phyloP scores from a whole-genome alignment of 2,888 invertebrate genomes.

The Ferdinandea cuprea region DNA sequence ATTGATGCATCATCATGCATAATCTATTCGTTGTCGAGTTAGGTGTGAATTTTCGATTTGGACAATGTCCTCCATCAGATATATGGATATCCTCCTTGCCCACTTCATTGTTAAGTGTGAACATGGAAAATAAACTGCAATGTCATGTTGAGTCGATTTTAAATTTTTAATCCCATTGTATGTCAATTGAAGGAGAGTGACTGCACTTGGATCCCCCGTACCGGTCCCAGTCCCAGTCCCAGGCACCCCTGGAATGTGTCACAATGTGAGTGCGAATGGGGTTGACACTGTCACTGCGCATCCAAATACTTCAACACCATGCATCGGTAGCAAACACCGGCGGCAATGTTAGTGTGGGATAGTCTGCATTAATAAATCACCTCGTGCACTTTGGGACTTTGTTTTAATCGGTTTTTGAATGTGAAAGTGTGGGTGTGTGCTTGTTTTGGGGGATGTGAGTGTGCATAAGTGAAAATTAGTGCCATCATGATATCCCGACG shows the following conservation, averaged over 20 bases:
- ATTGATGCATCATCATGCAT: constrained; percentile 67
- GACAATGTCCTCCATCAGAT: constrained; percentile 38
- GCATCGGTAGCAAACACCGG: constrained; percentile 20
- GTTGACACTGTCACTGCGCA: constrained; percentile 52
- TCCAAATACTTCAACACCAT: constrained; percentile 22
- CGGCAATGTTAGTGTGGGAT: constrained; percentile 21
- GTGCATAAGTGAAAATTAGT: constrained; percentile 22
- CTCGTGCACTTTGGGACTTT: constrained; percentile 79
- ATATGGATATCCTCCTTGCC: background rate
- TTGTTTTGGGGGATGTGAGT: background rate
- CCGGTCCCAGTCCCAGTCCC: background rate
- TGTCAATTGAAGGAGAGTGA: constrained; percentile 76
- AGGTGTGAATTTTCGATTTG: constrained; percentile 46
- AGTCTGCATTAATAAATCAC: constrained; percentile 78
- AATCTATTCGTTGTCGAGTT: constrained; percentile 58
- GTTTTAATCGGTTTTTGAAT: constrained; percentile 68
- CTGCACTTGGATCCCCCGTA: constrained; percentile 70
- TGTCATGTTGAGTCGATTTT: constrained; percentile 81
- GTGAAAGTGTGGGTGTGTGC: background rate
- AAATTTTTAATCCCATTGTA: constrained; percentile 79
- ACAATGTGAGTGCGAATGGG: constrained; percentile 16
- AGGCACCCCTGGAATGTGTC: constrained; percentile 2
- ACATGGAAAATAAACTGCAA: constrained; percentile 77
- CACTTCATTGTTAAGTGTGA: background rate
- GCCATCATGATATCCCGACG: constrained; percentile 22